Percentiles rank a stretch among this genome's conserved stretches.
Evolutionary conservation across 1,140 invertebrate genomes (phyloP).

Genomic region (Brachionus rotundiformis): DNA sequence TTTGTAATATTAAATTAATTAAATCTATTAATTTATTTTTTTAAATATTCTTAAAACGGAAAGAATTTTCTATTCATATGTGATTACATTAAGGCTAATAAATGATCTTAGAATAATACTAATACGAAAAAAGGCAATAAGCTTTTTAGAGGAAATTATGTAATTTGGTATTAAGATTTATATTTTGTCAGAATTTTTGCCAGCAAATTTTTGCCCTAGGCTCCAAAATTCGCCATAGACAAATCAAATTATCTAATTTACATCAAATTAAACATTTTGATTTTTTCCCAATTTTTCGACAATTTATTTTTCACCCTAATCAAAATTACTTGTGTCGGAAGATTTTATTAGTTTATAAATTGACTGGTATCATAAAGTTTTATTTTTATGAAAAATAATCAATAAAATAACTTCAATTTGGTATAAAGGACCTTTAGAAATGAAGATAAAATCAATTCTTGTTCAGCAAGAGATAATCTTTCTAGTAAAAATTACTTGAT

Average conservation of each 20-base stretch:
- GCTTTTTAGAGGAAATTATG: not conserved
- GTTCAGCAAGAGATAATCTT: not conserved
- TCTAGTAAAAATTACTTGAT: not conserved
- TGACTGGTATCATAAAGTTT: not conserved
- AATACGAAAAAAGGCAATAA: not conserved
- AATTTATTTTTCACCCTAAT: not conserved
- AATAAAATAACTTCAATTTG: not conserved
- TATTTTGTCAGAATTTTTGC: not conserved
- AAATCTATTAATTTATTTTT: no score
- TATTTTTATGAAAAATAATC: not conserved
- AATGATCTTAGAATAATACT: not conserved
- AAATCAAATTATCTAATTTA: not conserved
- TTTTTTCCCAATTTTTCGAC: not conserved
- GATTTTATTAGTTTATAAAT: not conserved
- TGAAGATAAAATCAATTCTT: not conserved
- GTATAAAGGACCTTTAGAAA: not conserved
- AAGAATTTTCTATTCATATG: not conserved
- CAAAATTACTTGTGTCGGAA: not conserved
- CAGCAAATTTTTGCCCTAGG: not conserved
- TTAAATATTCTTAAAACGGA: not conserved
- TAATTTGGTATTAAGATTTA: not conserved
- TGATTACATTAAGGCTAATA: not conserved
- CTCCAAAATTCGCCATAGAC: not conserved
- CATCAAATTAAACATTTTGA: not conserved
- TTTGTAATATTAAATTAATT: no score